These are phyloP conservation scores for Pseudolaguvia tuberculata DNA, from an alignment of 2,113 vertebrate genomes.

Conservation along the genomic window DNA sequence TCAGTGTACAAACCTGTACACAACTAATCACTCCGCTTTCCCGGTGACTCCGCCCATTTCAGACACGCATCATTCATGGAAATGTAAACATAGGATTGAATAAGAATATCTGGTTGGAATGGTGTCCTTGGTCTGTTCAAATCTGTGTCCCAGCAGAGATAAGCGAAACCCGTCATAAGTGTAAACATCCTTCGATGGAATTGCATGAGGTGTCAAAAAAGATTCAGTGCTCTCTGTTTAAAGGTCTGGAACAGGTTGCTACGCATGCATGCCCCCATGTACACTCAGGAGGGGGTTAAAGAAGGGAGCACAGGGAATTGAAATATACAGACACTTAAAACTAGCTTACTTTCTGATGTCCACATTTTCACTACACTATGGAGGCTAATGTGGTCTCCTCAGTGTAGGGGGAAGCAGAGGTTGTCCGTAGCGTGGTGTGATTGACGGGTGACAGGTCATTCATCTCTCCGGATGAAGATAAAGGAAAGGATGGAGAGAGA, in stretches of 20 bases:
- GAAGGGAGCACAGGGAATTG: background rate
- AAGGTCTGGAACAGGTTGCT: constrained; percentile 50
- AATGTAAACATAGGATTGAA: constrained; percentile 36
- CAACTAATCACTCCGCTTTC: too few species aligned
- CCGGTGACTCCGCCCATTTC: background rate
- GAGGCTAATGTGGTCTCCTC: constrained; percentile 71
- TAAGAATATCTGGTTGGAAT: background rate
- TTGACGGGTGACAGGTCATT: constrained; percentile 86
- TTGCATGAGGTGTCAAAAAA: constrained; percentile 49
- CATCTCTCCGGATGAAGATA: constrained; percentile 93
- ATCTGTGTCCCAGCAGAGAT: constrained; percentile 65
- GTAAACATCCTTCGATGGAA: constrained; percentile 52
- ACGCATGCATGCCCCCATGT: constrained; percentile 59
- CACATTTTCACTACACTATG: constrained; percentile 61
- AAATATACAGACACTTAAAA: constrained; percentile 18
- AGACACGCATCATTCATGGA: constrained; percentile 21
- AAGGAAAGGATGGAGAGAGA: constrained; percentile 90
- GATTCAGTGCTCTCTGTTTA: constrained; percentile 48
- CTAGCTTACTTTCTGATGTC: background rate
- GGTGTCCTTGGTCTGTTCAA: background rate
- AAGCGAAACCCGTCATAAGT: constrained; percentile 54
- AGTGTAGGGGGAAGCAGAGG: constrained; percentile 77
- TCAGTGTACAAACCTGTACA: background rate
- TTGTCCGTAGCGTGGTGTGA: constrained; percentile 81
- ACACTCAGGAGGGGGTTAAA: background rate